phyloP scores from a whole-genome alignment of 1,140 invertebrate genomes.

The Drosophila dunni region DNA sequence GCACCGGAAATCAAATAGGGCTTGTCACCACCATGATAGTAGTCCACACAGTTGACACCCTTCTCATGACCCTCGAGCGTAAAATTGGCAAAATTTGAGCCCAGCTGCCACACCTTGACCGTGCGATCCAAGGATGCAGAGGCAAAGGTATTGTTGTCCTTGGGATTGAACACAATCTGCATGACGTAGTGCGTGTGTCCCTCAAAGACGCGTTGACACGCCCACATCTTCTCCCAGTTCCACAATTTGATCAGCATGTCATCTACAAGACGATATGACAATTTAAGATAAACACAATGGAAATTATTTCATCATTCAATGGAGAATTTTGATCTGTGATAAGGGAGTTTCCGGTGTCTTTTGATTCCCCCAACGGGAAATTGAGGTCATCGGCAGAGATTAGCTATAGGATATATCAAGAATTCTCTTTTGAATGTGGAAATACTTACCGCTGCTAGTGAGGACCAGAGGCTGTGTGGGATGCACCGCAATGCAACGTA shows the following conservation, averaged over 20 bases:
- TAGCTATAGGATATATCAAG: neutral
- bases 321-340: neutral
- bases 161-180: slow-evolving; percentile 99
- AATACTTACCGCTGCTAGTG: slow-evolving; percentile 94
- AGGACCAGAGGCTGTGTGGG: slow-evolving; percentile 98
- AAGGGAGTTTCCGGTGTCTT: neutral
- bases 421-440: slow-evolving; percentile 1
- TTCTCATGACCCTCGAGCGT: slow-evolving; percentile 99
- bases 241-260: slow-evolving; percentile 99
- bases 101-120: slow-evolving; percentile 99
- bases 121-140: slow-evolving; percentile 98
- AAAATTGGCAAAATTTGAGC: slow-evolving; percentile 98
- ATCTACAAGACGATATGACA: slow-evolving; percentile 85
- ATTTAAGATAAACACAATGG: slow-evolving; percentile 3
- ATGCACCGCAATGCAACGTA: slow-evolving; percentile 98
- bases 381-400: neutral
- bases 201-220: slow-evolving; percentile 98
- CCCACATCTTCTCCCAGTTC: slow-evolving; percentile 99
- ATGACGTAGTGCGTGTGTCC: slow-evolving; percentile 99
- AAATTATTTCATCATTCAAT: slow-evolving; percentile 1
- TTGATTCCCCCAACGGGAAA: neutral
- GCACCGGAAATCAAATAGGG: slow-evolving; percentile 99
- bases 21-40: slow-evolving; percentile 99
- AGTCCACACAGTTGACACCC: slow-evolving; percentile 99
- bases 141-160: slow-evolving; percentile 99